Conservation (phyloP, 2,888 invertebrate species). For the Saturnia pavonia region DNA sequence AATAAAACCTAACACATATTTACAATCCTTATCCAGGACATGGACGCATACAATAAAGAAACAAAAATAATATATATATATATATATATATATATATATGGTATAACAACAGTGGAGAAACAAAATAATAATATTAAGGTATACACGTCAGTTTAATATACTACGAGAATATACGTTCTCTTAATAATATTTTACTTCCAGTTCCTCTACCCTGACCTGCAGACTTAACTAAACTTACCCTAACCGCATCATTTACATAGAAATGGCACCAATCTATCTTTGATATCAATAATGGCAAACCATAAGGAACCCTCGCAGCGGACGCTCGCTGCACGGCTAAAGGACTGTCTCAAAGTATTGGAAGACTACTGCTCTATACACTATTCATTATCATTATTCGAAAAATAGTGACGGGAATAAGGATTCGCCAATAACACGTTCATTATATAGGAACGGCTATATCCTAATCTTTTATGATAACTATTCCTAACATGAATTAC, state of each 20-base stretch:
- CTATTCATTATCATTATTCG: constrained; percentile 72
- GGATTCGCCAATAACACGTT: constrained; percentile 44
- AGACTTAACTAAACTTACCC: constrained; percentile 79
- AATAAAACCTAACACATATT: constrained; percentile 76
- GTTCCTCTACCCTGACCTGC: constrained; percentile 77
- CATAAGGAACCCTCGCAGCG: constrained; percentile 78
- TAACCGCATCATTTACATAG: constrained; percentile 77
- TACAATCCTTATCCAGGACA: constrained; percentile 78
- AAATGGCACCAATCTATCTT: constrained; percentile 83
- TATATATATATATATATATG: background rate
- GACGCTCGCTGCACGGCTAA: constrained; percentile 53
- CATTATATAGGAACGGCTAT: constrained; percentile 55
- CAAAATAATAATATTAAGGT: constrained; percentile 51
- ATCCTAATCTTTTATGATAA: constrained; percentile 56
- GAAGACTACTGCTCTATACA: constrained; percentile 80
- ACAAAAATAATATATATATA: constrained; percentile 69
- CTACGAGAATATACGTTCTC: constrained; percentile 59
- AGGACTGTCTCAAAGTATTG: constrained; percentile 73
- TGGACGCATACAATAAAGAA: constrained; percentile 76
- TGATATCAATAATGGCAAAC: constrained; percentile 82
- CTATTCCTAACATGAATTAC: constrained; percentile 47
- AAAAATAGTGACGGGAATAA: constrained; percentile 61
- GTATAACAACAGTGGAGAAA: constrained; percentile 61
- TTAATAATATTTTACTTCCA: constrained; percentile 76
- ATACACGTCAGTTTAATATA: constrained; percentile 60